phyloP scores from a whole-genome alignment of 1,140 invertebrate species.

The Gerris buenoi region DNA sequence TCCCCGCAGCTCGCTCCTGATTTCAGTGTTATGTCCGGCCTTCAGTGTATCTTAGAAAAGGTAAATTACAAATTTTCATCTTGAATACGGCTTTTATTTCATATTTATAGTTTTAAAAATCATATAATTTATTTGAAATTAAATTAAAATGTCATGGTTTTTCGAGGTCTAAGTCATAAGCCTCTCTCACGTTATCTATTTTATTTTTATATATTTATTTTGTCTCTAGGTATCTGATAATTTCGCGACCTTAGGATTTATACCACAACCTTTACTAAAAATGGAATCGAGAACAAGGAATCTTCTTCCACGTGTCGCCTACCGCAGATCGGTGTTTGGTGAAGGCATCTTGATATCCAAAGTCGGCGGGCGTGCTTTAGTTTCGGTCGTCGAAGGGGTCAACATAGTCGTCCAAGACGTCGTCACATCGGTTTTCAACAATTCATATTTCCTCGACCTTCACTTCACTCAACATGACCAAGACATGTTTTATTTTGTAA shows the following conservation, averaged over 20 bases:
- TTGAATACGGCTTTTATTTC: conserved; percentile 6
- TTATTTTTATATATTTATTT: conserved; percentile 11
- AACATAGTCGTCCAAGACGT: conserved; percentile 81
- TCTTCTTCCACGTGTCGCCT: conserved; percentile 59
- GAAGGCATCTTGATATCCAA: conserved; percentile 77
- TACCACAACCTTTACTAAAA: conserved; percentile 62
- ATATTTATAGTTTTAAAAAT: conserved; percentile 7
- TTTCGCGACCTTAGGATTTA: conserved; percentile 65
- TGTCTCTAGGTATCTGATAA: conserved; percentile 50
- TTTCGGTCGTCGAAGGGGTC: conserved; percentile 69
- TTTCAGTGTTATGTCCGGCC: conserved; percentile 72
- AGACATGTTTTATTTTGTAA: conserved; percentile 90
- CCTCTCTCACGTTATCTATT: background rate
- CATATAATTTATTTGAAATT: conserved; percentile 5
- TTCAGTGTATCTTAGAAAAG: conserved; percentile 73
- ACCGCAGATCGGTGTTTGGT: conserved; percentile 70
- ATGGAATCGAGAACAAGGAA: conserved; percentile 68
- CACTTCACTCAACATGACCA: conserved; percentile 82
- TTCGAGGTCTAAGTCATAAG: conserved; percentile 9
- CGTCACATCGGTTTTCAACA: conserved; percentile 84
- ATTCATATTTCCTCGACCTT: conserved; percentile 77
- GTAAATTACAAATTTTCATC: conserved; percentile 26
- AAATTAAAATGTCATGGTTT: background rate
- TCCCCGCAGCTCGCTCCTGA: conserved; percentile 61
- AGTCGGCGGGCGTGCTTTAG: conserved; percentile 58